Evolutionary conservation across 2,888 invertebrate genomes (phyloP), one percentile per base, ranked within the genome.

Genomic region (Euzetes globulus): DNA sequence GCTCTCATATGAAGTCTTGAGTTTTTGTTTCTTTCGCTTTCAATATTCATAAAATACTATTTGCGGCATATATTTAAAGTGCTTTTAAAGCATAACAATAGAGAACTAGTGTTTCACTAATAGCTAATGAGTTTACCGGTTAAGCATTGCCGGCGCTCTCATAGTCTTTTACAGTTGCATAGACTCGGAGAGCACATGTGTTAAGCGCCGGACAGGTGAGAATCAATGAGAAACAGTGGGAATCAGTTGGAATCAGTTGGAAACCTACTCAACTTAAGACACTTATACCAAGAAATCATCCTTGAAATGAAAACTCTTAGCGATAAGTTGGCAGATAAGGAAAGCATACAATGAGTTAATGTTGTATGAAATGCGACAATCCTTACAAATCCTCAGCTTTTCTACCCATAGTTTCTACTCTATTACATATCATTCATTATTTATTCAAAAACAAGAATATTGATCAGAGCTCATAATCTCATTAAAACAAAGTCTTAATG

Each of bases 111-210:
- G 68, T 68, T 68, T 68, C 45, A 68, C 41, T 68, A 68, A 68
- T 68, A 68, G 68, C 37, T 68, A 68, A 68, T 68, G 68, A 68
- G 45, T 68, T 45, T 45, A 45, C 68, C 68, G 68, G 68, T 68
- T 68, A 68, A 68, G 68, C 68, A 45, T 27, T 60, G 60, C 27
- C 33, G 9, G 22, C 7, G 50, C 55, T 17, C 22, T 55, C 22
- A 22, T 63, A 13, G 63, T 17, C 63, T 63, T 33, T 58, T 58
- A 52, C 25, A 25, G 25, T 33, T n/a, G 15, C 63, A 11, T 27
- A 37, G n/a, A 63, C n/a, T 33, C 17, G 37, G 33, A 50, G 50
- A 55, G 63, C 63, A 45, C 68, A 68, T 68, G 68, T 68, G 68
- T 68, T 68, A 68, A 45, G 68, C 68, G 68, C 37, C 45, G 15